phyloP scores from a whole-genome alignment of 2,888 invertebrate genomes.

The Ferrisia virgata region DNA sequence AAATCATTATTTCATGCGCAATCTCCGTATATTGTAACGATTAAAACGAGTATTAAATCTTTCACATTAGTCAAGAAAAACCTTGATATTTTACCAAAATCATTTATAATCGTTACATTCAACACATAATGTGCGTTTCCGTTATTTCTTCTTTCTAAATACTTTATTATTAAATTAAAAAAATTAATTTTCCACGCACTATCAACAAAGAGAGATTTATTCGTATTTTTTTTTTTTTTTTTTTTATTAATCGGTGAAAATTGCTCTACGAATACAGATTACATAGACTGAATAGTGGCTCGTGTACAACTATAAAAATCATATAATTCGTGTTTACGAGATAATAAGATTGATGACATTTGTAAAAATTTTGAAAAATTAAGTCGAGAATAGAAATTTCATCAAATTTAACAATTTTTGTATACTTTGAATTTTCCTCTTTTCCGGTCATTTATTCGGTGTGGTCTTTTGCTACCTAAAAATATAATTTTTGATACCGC shows the following conservation, averaged over 20 bases:
- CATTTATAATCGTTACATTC: neutral
- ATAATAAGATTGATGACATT: neutral
- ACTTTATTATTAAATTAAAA: neutral
- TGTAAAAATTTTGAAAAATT: too few relatives aligned
- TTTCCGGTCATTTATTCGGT: neutral
- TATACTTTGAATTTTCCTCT: neutral
- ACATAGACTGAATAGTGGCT: neutral
- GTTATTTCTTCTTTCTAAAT: neutral
- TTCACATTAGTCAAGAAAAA: neutral
- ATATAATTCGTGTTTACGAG: neutral
- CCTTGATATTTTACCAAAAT: neutral
- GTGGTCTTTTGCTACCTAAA: neutral
- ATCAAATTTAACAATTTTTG: neutral
- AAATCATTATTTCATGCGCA: neutral
- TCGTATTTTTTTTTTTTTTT: neutral
- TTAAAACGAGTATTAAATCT: neutral
- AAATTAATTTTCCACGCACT: constrained; percentile 4
- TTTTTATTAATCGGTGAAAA: neutral
- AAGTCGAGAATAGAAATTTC: too few relatives aligned
- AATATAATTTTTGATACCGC: neutral
- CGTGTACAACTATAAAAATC: neutral
- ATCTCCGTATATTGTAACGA: neutral
- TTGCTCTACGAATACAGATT: neutral
- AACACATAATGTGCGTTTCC: neutral
- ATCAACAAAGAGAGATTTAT: neutral